Conservation (phyloP, 1,140 invertebrate species). For the Stegodyphus mimosarum region DNA sequence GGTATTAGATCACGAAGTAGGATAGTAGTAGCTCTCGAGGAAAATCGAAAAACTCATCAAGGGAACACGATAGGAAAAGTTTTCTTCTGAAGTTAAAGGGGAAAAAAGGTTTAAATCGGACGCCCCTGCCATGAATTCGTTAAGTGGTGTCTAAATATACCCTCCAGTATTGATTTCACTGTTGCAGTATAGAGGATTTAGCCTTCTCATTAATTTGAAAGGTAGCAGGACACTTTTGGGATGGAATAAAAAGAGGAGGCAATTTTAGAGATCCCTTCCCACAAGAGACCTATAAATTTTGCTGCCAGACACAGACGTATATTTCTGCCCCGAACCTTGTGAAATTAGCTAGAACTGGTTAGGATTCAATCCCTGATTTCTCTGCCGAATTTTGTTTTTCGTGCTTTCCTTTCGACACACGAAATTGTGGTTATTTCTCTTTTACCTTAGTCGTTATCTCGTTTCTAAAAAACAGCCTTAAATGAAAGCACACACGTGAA, state of each 20-base stretch:
- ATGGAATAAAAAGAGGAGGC: constrained; percentile 25
- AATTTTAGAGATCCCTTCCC: constrained; percentile 40
- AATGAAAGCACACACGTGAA: too few relatives aligned
- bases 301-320: neutral
- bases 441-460: too few relatives aligned
- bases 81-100: constrained; percentile 17
- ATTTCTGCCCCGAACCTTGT: neutral
- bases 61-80: constrained; percentile 14
- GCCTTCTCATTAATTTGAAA: constrained; percentile 58
- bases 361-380: too few relatives aligned
- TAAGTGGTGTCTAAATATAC: constrained; percentile 57
- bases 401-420: too few relatives aligned
- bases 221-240: constrained; percentile 31
- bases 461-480: too few relatives aligned
- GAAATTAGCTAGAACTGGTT: too few relatives aligned
- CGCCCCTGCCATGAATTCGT: constrained; percentile 44
- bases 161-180: constrained; percentile 44
- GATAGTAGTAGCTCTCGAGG: too few relatives aligned
- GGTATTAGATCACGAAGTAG: too few relatives aligned
- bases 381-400: too few relatives aligned
- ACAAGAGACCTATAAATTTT: constrained; percentile 46
- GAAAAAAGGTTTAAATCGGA: constrained; percentile 41
- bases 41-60: constrained; percentile 42
- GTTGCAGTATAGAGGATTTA: constrained; percentile 44
- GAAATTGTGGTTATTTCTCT: too few relatives aligned